These are phyloP conservation scores for Onthophagus sagittarius DNA, from an alignment of 2,888 invertebrate species.

Conservation along the genomic window DNA sequence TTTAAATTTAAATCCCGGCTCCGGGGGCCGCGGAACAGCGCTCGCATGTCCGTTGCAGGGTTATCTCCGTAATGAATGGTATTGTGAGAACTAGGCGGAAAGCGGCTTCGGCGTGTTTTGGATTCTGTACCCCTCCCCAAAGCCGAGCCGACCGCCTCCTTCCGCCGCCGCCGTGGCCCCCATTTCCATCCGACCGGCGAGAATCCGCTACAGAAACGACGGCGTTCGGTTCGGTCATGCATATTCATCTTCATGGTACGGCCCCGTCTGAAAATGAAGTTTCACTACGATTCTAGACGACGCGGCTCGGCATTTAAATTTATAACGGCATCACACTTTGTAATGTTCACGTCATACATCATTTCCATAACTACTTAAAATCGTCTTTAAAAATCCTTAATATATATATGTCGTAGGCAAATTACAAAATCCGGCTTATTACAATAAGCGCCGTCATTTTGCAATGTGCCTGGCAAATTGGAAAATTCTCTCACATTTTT, in stretches of 20 bases:
- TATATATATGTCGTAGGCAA: no score
- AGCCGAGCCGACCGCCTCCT: not conserved
- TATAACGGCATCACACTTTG: not conserved
- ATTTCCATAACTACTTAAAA: not conserved
- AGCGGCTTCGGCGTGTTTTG: constrained; percentile 6
- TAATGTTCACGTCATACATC: not conserved
- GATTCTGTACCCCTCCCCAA: not conserved
- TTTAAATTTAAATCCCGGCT: constrained; percentile 2
- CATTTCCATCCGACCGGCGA: not conserved
- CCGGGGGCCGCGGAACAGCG: not conserved
- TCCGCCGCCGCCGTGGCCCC: not conserved
- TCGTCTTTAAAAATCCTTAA: not conserved
- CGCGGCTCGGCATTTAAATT: not conserved
- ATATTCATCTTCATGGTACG: constrained; percentile 7
- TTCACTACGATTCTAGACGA: not conserved
- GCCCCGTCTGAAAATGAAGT: constrained; percentile 4
- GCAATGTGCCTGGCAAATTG: no score
- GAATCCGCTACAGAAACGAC: not conserved
- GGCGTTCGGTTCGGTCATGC: constrained; percentile 1
- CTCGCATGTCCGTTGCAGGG: constrained; percentile 11
- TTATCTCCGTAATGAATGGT: constrained; percentile 12
- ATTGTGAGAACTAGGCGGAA: constrained; percentile 11
- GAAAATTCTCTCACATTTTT: no score
- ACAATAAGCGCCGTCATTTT: no score
- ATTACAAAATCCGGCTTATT: no score